Evolutionary conservation across 2,888 invertebrate species (phyloP), one percentile per base, ranked within the genome.

Genomic region (Germaria angustata): DNA sequence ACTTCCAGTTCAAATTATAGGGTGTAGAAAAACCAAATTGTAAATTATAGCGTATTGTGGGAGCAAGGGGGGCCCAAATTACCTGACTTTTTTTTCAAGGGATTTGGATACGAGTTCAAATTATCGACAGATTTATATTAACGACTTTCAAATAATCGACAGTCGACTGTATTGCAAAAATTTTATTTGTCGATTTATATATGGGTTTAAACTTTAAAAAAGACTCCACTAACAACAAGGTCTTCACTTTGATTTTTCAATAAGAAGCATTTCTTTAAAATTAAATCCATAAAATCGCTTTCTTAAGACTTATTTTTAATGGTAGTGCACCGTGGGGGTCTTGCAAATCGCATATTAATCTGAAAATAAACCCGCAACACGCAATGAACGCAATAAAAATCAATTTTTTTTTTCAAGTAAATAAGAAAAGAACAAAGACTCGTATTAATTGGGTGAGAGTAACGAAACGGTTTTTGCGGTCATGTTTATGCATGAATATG

Each of bases 401-500:
- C 17, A n/a, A n/a, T n/a, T n/a, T n/a, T n/a, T n/a, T n/a, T n/a
- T n/a, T n/a, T n/a, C 46, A 65, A 69, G 69, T 51, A 9, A 65
- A 49, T 22, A 34, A 66, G 68, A 7, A 46, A 24, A 57, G 39
- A n/a, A 55, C 20, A 32, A 9, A 68, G 57, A 51, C 20, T 15
- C 20, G 15, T 32, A 34, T 22, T 41, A 79, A 79, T 82, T 53
- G 66, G 81, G 75, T 75, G 75, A 71, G 28, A 69, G 55, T 55
- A 65, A 34, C 34, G 32, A 61, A 17, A 59, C 24, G 34, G 0
- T 22, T 68, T 46, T 39, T 5, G 28, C 36, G n/a, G 53, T 55
- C 41, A 79, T 71, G 78, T 57, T 78, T 71, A 78, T 78, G 78
- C 71, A 79, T 79, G 79, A 79, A 17, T 79, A 59, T 79, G 79